Base-by-base conservation (phyloP, 1,140 invertebrate species). In the Drosophila eugracilis region DNA sequence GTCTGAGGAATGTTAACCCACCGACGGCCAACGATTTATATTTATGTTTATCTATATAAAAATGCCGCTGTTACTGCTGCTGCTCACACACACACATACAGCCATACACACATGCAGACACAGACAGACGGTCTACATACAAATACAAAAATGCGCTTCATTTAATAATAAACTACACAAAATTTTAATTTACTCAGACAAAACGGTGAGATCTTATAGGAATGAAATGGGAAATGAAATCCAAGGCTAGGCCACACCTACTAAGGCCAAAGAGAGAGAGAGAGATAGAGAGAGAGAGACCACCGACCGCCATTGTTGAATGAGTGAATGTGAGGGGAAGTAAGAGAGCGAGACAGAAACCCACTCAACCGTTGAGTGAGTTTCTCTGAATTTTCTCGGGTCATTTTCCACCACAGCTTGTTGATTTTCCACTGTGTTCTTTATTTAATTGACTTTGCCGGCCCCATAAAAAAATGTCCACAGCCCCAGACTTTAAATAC, bases 81-180 rank as follows among this genome's bases (percentile, higher is more conserved):
- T 49, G 12, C 30, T 12, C 30, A 9, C 26, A 28, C 26, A 28
- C 26, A 28, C 26, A 5, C 5, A 41, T 14, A 47, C 21, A 45
- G 15, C 28, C 22, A 59, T 39, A 47, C n/a, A 44, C 28, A 24
- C 42, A 58, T 42, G 47, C 32, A 26, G 26, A 30, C 59, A 48
- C 37, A 62, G 45, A 62, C 59, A 21, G 59, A 9, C 9, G 47
- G 37, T 53, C 37, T 71, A 34, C 79, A 85, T 63, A 86, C 76
- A 85, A 76, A 80, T 73, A 85, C 81, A 88, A 86, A 88, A 88
- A 66, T 90, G 81, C 86, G 84, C 89, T 90, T 89, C 84, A 90
- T 90, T 90, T 90, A 90, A 90, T 90, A 90, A 90, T 90, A 90
- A 90, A 90, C 89, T 90, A 86, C 84, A 89, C 78, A 89, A 52